Evolutionary conservation across 2,888 invertebrate genomes (phyloP).

Genomic region (Amphimallon solstitiale): DNA sequence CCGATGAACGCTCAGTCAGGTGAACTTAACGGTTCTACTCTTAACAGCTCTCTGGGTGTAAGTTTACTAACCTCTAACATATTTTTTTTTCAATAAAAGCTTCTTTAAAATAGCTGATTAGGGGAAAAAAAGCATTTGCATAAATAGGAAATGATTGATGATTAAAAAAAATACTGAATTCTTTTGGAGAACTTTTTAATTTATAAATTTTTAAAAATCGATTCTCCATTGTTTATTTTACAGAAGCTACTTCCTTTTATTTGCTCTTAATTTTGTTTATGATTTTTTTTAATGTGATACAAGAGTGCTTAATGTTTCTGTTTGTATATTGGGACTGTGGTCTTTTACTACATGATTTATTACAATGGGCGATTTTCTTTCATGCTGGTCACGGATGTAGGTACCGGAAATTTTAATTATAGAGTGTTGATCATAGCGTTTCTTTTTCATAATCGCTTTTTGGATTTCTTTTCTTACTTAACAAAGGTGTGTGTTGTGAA

Average conservation of each 20-base stretch:
- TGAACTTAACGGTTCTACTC: conserved; percentile 63
- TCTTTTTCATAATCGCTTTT: conserved; percentile 37
- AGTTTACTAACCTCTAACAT: conserved; percentile 63
- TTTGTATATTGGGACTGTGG: conserved; percentile 14
- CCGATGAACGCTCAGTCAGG: conserved; percentile 72
- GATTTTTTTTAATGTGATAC: not conserved
- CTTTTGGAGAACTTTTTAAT: no score
- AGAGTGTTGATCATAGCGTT: conserved; percentile 58
- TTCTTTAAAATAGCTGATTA: conserved; percentile 32
- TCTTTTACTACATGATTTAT: conserved; percentile 16
- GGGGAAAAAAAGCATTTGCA: no score
- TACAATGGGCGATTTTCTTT: conserved; percentile 52
- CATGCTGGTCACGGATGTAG: conserved; percentile 59
- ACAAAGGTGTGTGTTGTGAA: conserved; percentile 51
- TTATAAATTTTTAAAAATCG: not conserved
- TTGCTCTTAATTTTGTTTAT: no score
- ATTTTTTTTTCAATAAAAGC: conserved; percentile 35
- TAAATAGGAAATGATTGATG: no score
- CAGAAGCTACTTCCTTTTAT: conserved; percentile 10
- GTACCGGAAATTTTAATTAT: conserved; percentile 63
- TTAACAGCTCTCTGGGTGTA: conserved; percentile 64
- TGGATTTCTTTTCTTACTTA: conserved; percentile 40
- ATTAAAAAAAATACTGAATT: no score
- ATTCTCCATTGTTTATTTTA: conserved; percentile 16
- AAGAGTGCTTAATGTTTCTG: conserved; percentile 12